Percentiles rank a stretch among this genome's conserved stretches.
Evolutionary conservation across 2,888 invertebrate genomes (phyloP).

Genomic region (Rutpela maculata): DNA sequence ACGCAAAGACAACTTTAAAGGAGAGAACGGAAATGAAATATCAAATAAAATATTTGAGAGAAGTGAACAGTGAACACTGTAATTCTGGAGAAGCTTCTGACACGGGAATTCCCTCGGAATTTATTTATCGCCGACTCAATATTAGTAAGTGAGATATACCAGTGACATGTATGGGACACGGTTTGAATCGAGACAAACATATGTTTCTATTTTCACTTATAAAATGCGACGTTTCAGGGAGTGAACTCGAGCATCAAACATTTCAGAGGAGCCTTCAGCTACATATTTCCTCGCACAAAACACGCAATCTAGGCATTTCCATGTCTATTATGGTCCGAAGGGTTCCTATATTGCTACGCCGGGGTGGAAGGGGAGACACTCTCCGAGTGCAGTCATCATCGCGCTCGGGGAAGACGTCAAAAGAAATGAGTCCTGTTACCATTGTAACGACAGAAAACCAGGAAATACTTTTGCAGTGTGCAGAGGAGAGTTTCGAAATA

Average conservation of each 20-base stretch:
- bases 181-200: conserved; percentile 31
- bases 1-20: conserved; percentile 38
- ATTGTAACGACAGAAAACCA: conserved; percentile 47
- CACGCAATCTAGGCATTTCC: conserved; percentile 68
- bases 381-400: conserved; percentile 57
- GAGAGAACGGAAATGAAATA: conserved; percentile 46
- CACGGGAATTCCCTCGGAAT: conserved; percentile 20
- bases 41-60: conserved; percentile 47
- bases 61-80: conserved; percentile 41
- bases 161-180: conserved; percentile 25
- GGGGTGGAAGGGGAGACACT: conserved; percentile 43
- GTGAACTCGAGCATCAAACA: conserved; percentile 47
- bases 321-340: conserved; percentile 66
- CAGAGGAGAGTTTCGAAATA: conserved; percentile 48
- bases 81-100: conserved; percentile 21
- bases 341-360: conserved; percentile 63
- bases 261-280: conserved; percentile 46
- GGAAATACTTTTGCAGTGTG: conserved; percentile 48
- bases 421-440: conserved; percentile 61
- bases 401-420: conserved; percentile 60
- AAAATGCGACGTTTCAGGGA: conserved; percentile 41
- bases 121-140: conserved; percentile 33
- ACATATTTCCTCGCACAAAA: conserved; percentile 65
- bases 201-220: conserved; percentile 50
- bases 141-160: conserved; percentile 26